These are phyloP conservation scores for Nylanderia fulva DNA, from an alignment of 1,140 invertebrate species.

Conservation along the genomic window DNA sequence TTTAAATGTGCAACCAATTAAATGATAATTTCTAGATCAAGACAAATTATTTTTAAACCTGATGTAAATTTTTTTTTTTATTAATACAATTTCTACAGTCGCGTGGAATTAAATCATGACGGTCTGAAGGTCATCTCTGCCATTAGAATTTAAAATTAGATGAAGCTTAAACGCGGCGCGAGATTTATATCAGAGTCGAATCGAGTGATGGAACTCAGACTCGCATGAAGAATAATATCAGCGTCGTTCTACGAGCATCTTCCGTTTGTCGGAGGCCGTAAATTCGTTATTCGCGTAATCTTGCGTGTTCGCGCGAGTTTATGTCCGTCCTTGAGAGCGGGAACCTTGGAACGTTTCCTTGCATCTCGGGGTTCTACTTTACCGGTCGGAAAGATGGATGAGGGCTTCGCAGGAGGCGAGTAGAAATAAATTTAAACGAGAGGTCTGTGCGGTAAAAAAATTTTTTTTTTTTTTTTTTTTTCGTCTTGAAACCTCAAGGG, in stretches of 20 bases:
- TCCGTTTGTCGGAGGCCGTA: slow-evolving; percentile 36
- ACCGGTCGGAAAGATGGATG: slow-evolving; percentile 53
- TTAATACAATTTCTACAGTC: too few species aligned
- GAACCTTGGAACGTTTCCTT: slow-evolving; percentile 27
- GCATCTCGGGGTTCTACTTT: slow-evolving; percentile 38
- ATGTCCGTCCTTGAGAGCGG: slow-evolving; percentile 30
- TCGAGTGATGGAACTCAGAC: too few species aligned
- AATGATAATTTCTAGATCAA: too few species aligned
- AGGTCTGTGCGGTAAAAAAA: slow-evolving; percentile 33
- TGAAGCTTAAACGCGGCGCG: too few species aligned
- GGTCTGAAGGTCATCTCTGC: too few species aligned
- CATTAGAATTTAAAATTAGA: too few species aligned
- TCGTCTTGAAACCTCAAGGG: slow-evolving; percentile 52
- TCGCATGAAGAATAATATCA: not conserved
- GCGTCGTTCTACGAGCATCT: slow-evolving; percentile 15
- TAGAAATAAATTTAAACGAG: slow-evolving; percentile 55
- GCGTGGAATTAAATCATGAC: too few species aligned
- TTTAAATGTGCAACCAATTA: too few species aligned
- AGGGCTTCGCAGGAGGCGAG: slow-evolving; percentile 30
- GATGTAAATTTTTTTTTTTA: too few species aligned
- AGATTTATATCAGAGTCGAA: too few species aligned
- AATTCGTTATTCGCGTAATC: slow-evolving; percentile 54
- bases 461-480: slow-evolving; percentile 54
- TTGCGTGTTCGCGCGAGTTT: slow-evolving; percentile 40
- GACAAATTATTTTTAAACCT: too few species aligned